Evolutionary conservation across 2,797 vertebrate species (phyloP), one percentile per base, ranked within the genome.

Genomic region (Acanthurus leucopareius): DNA sequence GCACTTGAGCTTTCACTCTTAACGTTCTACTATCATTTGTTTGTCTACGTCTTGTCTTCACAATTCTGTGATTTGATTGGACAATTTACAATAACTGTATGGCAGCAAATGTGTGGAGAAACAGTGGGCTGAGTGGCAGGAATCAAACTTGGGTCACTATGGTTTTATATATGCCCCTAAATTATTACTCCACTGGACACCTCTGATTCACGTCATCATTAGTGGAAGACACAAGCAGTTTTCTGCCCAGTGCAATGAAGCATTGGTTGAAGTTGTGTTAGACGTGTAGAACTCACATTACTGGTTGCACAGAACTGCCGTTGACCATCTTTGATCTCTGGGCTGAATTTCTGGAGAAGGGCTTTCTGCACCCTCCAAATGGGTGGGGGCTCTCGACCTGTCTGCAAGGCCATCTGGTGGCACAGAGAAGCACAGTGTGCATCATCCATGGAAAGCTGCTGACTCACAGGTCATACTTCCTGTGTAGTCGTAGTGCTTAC

Each of bases 331-430:
- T 97, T 98, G 90, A 98, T 98, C 89, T 97, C 97, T 0, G 97
- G 97, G 66, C 96, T 97, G 91, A 98, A 98, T 60, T 98, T 98
- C 92, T 98, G 97, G 57, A 98, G 94, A 78, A 98, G 89, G 4
- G 97, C 97, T 86, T 98, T 98, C 93, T 98, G 97, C 20, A 98
- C 97, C 32, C 97, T 92, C 97, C 97, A 98, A 76, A 98, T 97
- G 2, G 97, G 97, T 0, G 97, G 97, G 0, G 97, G 97, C 83
- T 98, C 97, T 0, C 97, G 93, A 35, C 97, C 97, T 0, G 97
- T 97, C 93, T 98, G 97, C 86, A 97, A 70, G 0, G 97, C 97
- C 92, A 97, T 92, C 97, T 97, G 72, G 48, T 10, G 28, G 73
- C 44, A 77, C 40, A 77, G n/a, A 74, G 67, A 61, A 28, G 20